A percentile compares a stretch with the other conserved stretches of the same genome.
phyloP scores from a whole-genome alignment of 64 coral and sea anemone species.

The Trachythela sp. region DNA sequence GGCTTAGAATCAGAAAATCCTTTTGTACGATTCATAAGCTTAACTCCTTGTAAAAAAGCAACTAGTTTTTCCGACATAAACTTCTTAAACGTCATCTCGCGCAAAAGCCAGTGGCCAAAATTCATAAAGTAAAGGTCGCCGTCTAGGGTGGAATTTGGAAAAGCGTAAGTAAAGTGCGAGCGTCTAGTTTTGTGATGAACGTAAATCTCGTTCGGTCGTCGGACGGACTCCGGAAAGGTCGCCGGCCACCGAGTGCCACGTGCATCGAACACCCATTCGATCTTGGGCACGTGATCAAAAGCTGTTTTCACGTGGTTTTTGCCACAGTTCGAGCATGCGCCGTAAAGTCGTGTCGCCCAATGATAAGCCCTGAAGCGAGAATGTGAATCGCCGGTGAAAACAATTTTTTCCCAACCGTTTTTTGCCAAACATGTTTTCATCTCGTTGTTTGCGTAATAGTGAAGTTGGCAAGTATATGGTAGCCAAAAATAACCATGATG shows the following conservation, averaged over 20 bases:
- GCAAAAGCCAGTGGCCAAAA: conserved; percentile 92
- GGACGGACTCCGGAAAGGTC: conserved; percentile 66
- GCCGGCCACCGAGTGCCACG: conserved; percentile 92
- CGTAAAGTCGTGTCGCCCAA: conserved; percentile 88
- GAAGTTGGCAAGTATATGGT: conserved; percentile 84
- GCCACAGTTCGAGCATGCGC: conserved; percentile 75
- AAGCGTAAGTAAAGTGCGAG: conserved; percentile 75
- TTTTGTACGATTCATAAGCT: conserved; percentile 54
- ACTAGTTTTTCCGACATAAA: conserved; percentile 67
- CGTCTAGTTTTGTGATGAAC: conserved; percentile 68
- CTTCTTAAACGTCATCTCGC: conserved; percentile 66
- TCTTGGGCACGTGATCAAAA: conserved; percentile 95
- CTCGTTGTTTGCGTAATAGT: conserved; percentile 79
- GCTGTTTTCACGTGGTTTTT: conserved; percentile 92
- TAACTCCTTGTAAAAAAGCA: conserved; percentile 64
- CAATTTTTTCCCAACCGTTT: conserved; percentile 79
- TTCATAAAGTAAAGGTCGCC: conserved; percentile 87
- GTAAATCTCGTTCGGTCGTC: conserved; percentile 76
- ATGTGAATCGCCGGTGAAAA: conserved; percentile 93
- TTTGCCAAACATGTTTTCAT: conserved; percentile 93
- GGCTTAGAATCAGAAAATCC: not conserved
- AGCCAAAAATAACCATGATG: conserved; percentile 91
- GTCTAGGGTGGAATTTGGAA: conserved; percentile 63
- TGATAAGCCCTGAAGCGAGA: conserved; percentile 93
- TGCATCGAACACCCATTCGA: conserved; percentile 98